Evolutionary conservation across 2,113 vertebrate genomes (phyloP), one percentile per base, ranked within the genome.

Genomic region (Cettia cetti): DNA sequence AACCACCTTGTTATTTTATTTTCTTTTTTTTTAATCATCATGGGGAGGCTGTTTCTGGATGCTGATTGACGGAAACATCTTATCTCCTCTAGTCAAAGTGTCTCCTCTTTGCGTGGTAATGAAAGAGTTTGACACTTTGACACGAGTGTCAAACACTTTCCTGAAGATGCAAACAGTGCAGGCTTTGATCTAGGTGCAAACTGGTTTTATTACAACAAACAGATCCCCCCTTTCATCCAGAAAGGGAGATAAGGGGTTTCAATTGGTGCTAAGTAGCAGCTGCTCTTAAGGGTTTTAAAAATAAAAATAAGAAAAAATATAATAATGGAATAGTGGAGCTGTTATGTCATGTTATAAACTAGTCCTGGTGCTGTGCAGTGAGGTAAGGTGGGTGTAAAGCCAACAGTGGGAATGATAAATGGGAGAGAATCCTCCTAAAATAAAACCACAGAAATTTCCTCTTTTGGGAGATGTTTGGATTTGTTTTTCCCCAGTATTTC

Each of bases 61-160:
- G 82, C 89, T 92, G 95, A 95, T 91, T 92, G 95, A 96, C 87
- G 22, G 94, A 86, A 92, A 78, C 86, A 88, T 92, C 95, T 96
- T 78, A 89, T 94, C 91, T 94, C 72, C 68, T 88, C 77, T 89
- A 81, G 92, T 94, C 92, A 80, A 95, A 96, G 92, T 69, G 90
- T 90, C 92, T 94, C 76, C 1, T 56, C 82, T 83, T 78, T 54
- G n/a, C 27, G 68, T 82, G 57, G 92, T 94, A 92, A 94, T 97
- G 91, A 95, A 95, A 84, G 89, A 93, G 95, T 96, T 93, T 92
- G 95, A 91, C 95, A 75, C 94, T 91, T 96, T 94, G 95, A 94
- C 96, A 94, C 10, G 8, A 37, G 80, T 84, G 96, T 94, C 95
- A 86, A 94, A 92, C 89, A 78, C 80, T 95, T 85, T 28, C 53